Conservation (phyloP, 2,888 invertebrate genomes). For the Poecilus cupreus region DNA sequence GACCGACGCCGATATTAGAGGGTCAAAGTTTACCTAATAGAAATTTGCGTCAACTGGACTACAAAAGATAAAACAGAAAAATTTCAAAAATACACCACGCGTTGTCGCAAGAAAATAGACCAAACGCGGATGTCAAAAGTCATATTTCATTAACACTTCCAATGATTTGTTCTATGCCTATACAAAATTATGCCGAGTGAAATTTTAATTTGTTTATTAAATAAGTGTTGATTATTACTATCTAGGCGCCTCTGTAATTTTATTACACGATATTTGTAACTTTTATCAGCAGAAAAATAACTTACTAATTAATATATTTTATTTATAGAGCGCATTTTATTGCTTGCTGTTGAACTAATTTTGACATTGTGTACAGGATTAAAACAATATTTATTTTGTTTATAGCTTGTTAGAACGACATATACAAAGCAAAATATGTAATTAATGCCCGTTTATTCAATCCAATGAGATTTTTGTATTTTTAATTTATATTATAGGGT, state of each 20-base stretch:
- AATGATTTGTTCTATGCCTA: conserved; percentile 19
- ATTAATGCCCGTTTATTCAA: too few species aligned
- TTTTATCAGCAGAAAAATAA: conserved; percentile 30
- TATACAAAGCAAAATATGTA: too few species aligned
- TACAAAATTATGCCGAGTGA: conserved; percentile 27
- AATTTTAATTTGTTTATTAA: conserved; percentile 38
- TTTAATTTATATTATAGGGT: too few species aligned
- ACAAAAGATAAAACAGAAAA: neutral
- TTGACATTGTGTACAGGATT: neutral
- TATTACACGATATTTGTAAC: conserved; percentile 26
- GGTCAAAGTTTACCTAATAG: conserved; percentile 23
- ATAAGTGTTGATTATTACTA: conserved; percentile 27
- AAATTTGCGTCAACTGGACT: conserved; percentile 9
- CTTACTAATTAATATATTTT: conserved; percentile 6
- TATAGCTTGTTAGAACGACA: neutral
- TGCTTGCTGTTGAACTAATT: neutral
- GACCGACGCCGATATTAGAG: neutral
- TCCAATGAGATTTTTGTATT: too few species aligned
- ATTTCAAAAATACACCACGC: conserved; percentile 6
- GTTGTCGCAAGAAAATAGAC: neutral
- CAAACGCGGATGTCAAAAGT: conserved; percentile 36
- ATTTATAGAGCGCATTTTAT: neutral
- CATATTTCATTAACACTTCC: conserved; percentile 16
- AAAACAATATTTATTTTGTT: neutral
- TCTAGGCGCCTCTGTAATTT: conserved; percentile 35